Percentiles rank a stretch among this genome's conserved stretches.
These are phyloP conservation scores for Lichenostomus cassidix DNA, from an alignment of 2,113 vertebrate species.

Conservation along the genomic window DNA sequence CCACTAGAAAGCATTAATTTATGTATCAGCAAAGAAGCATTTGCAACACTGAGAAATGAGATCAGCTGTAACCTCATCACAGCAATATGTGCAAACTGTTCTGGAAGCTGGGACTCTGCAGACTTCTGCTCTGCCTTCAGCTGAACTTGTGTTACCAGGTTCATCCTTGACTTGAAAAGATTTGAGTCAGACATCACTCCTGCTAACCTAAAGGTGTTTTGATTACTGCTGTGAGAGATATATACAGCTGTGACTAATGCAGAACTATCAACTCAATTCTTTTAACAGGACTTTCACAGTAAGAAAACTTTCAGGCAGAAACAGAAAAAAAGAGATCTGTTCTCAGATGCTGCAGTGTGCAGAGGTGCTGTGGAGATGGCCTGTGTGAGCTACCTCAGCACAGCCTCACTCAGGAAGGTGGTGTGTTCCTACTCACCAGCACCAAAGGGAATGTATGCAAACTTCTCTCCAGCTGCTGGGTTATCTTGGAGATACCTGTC, in stretches of 20 bases:
- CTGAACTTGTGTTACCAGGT: not conserved
- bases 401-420: fast-evolving
- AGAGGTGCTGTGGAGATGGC: fast-evolving
- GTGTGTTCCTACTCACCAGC: conserved; percentile 79
- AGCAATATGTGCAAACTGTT: not conserved
- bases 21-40: not conserved
- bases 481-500: conserved; percentile 90
- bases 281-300: not conserved
- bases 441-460: conserved; percentile 92
- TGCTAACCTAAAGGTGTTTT: not conserved
- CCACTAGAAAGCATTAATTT: not conserved
- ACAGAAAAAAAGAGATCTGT: not conserved
- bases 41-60: not conserved
- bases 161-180: not conserved
- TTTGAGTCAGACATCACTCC: not conserved
- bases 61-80: fast-evolving
- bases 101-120: not conserved
- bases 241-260: not conserved
- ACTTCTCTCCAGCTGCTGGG: conserved; percentile 87
- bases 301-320: not conserved
- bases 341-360: fast-evolving
- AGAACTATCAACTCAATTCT: not conserved
- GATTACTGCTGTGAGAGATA: not conserved
- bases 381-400: not conserved
- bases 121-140: not conserved